Evolutionary conservation across 1,140 invertebrate genomes (phyloP), one percentile per base, ranked within the genome.

Genomic region (Chironomus striatipennis): DNA sequence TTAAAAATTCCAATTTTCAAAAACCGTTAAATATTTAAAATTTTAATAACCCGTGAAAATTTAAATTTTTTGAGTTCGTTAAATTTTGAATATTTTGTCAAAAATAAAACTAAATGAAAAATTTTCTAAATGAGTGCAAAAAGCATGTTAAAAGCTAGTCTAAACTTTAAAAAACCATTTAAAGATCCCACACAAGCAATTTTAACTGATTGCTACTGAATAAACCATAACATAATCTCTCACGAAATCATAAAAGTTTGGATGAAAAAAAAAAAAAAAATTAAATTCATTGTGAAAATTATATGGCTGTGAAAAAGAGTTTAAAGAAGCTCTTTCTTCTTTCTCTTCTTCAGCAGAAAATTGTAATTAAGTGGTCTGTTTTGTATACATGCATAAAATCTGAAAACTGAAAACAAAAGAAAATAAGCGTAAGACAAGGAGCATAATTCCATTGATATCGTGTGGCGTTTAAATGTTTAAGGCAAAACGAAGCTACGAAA

Each of bases 251-350:
- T 34, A 2, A 2, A 34, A 34, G 24, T 34, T 34, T 34, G 24
- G 24, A 34, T 34, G 5, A 34, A 34, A 34, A 34, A 34, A 34
- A n/a, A n/a, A n/a, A n/a, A n/a, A n/a, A n/a, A n/a, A n/a, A n/a
- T n/a, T n/a, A n/a, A n/a, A 57, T n/a, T 57, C 12, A 57, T 57
- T 57, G 47, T 57, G 47, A 57, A 57, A 57, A 57, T 57, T 57
- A 57, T n/a, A 57, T 57, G 47, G 12, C 47, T 57, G 47, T n/a
- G n/a, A n/a, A 57, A 43, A n/a, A 34, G 24, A 34, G 24, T 34
- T 34, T 34, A 34, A 34, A 34, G 24, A 34, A 34, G 24, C 24
- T 34, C 24, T 34, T 34, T 34, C 24, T 34, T 34, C 24, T 34
- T 34, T 34, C 24, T 34, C 5, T 34, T 34, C 5, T 34, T 1